Percentiles rank a stretch among this genome's conserved stretches.
These are phyloP conservation scores for Strigops habroptila DNA, from an alignment of 2,113 vertebrate species.

Conservation along the genomic window DNA sequence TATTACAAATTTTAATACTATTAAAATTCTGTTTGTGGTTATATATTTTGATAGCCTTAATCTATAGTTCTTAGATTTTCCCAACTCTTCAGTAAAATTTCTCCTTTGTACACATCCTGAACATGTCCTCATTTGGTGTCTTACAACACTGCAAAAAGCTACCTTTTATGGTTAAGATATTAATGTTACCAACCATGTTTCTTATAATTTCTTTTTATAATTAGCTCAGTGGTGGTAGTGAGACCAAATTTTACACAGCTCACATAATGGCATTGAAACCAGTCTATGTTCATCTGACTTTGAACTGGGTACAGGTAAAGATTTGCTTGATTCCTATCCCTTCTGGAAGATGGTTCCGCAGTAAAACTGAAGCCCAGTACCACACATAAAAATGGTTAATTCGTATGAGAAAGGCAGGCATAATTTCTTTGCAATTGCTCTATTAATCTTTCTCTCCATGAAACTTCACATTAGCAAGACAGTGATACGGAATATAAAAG, in stretches of 20 bases:
- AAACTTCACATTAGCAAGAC: background rate
- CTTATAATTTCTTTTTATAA: background rate
- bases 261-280: background rate
- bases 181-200: background rate
- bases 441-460: background rate
- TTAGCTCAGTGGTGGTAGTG: rapidly evolving
- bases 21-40: background rate
- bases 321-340: background rate
- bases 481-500: rapidly evolving
- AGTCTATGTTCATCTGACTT: background rate
- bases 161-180: background rate
- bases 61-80: background rate
- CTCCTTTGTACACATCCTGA: background rate
- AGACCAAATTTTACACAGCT: background rate
- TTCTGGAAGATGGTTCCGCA: background rate
- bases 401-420: background rate
- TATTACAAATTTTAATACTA: background rate
- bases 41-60: background rate
- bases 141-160: background rate
- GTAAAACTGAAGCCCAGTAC: background rate
- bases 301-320: background rate
- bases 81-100: background rate
- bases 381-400: background rate
- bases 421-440: background rate
- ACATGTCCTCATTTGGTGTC: rapidly evolving